A percentile compares a stretch with the other conserved stretches of the same genome.
Conservation (phyloP, 2,113 vertebrate species). For the Uropsilus gracilis region DNA sequence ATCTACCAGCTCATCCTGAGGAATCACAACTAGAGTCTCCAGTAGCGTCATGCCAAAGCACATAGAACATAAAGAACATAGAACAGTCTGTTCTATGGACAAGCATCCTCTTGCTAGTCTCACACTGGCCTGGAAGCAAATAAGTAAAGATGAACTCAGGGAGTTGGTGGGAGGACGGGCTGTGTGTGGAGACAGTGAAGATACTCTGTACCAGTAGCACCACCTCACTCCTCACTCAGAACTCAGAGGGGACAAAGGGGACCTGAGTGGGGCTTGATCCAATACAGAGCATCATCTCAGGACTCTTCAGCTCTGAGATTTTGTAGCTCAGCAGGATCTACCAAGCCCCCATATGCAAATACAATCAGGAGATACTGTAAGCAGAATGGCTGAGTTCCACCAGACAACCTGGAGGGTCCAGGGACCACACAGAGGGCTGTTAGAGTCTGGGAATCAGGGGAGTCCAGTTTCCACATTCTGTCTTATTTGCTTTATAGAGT, state of each 20-base stretch:
- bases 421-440: accelerated
- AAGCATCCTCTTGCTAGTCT: no score
- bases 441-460: not conserved
- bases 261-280: accelerated
- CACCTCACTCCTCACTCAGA: not conserved
- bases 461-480: accelerated
- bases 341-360: accelerated
- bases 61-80: no score
- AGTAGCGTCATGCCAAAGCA: no score
- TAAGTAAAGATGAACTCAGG: accelerated
- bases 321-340: not conserved
- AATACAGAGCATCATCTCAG: no score
- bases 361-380: not conserved
- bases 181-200: not conserved
- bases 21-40: no score
- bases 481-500: not conserved
- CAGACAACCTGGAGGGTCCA: no score
- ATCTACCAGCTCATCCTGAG: no score
- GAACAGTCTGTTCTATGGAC: no score
- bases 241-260: not conserved
- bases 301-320: not conserved
- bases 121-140: no score
- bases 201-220: accelerated
- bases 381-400: no score
- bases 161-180: not conserved